Evolutionary conservation across 2,888 invertebrate genomes (phyloP).

Genomic region (Acanthosepion pharaonis): DNA sequence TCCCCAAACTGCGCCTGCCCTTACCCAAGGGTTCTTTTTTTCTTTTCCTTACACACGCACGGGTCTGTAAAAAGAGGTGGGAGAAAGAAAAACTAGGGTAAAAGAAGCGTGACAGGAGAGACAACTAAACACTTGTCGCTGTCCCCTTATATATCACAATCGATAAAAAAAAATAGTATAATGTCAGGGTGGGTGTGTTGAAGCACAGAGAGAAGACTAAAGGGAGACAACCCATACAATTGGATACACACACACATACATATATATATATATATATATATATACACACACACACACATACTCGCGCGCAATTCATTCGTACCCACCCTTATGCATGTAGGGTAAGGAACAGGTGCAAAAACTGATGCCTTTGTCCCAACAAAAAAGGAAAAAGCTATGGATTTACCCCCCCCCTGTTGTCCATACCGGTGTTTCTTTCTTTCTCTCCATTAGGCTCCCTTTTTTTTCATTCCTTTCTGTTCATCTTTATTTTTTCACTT

Average conservation of each 20-base stretch:
- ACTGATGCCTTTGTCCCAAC: neutral
- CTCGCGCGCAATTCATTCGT: neutral
- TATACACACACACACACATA: too few species aligned
- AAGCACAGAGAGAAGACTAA: too few species aligned
- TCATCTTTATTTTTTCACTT: too few species aligned
- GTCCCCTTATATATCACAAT: neutral
- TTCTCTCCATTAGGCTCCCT: neutral
- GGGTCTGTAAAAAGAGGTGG: neutral
- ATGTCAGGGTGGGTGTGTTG: neutral
- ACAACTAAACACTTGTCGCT: neutral
- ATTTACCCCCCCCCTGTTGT: neutral
- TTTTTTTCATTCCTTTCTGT: too few species aligned
- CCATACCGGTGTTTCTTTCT: neutral
- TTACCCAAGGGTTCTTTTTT: neutral
- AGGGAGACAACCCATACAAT: too few species aligned
- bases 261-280: neutral
- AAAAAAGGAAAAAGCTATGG: neutral
- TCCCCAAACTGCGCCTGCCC: neutral
- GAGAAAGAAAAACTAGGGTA: neutral
- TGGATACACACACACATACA: neutral
- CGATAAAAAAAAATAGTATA: neutral
- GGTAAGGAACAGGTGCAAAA: neutral
- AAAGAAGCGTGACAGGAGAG: neutral
- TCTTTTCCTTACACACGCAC: neutral
- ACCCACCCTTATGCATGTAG: neutral